phyloP scores from a whole-genome alignment of 1,140 invertebrate species.

The Paramacrobiotus metropolitanus region DNA sequence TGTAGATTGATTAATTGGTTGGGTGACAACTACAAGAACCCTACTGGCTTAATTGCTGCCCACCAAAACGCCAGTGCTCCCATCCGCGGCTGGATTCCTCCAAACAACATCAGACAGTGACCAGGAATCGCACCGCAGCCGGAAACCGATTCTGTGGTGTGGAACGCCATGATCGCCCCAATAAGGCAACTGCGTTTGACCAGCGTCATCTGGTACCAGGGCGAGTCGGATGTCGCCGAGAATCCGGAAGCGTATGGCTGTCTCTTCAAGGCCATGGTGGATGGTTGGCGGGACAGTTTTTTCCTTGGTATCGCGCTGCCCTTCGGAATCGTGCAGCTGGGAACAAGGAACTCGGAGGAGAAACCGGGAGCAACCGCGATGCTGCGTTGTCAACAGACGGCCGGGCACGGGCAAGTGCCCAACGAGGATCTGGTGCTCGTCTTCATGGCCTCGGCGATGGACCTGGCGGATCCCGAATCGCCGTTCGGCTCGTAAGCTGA shows the following conservation, averaged over 20 bases:
- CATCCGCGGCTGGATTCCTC: not conserved
- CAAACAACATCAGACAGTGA: not conserved
- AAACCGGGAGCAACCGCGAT: not conserved
- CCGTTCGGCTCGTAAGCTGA: not conserved
- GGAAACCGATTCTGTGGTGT: not conserved
- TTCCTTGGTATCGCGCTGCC: not conserved
- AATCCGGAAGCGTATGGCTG: not conserved
- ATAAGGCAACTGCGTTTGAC: not conserved
- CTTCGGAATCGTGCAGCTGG: not conserved
- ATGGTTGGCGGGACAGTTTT: not conserved
- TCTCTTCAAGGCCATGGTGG: not conserved
- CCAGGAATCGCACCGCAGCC: not conserved
- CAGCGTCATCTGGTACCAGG: not conserved
- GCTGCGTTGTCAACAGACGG: not conserved
- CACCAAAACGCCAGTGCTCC: not conserved
- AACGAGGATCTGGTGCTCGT: not conserved
- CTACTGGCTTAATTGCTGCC: not conserved
- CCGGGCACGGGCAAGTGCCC: not conserved
- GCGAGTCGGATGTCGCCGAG: not conserved
- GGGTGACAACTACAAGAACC: too few relatives aligned
- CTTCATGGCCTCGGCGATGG: not conserved
- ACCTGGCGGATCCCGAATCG: not conserved
- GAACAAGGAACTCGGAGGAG: not conserved
- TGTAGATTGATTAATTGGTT: too few relatives aligned
- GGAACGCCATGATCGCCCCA: not conserved